A percentile compares a stretch with the other conserved stretches of the same genome.
phyloP scores from a whole-genome alignment of 2,888 invertebrate genomes.

The Agonopterix heracliana region DNA sequence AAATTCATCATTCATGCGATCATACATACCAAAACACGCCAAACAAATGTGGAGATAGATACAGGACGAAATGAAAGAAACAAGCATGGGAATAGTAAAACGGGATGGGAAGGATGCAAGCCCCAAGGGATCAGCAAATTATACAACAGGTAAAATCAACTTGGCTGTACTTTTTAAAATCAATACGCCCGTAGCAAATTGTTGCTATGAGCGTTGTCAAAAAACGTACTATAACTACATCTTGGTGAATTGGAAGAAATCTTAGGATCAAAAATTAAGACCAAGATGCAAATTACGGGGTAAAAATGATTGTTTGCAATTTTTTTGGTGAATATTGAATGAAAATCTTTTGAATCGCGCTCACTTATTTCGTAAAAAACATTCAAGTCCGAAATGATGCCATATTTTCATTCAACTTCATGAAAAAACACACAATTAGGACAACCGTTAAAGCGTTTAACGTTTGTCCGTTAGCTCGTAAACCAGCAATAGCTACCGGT shows the following conservation, averaged over 20 bases:
- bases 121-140: slow-evolving; percentile 55
- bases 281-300: neutral
- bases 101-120: slow-evolving; percentile 46
- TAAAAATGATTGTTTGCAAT: slow-evolving; percentile 36
- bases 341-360: slow-evolving; percentile 14
- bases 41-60: slow-evolving; percentile 39
- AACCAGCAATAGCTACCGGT: slow-evolving; percentile 24
- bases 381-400: neutral
- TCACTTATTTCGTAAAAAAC: too few species aligned
- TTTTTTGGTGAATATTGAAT: slow-evolving; percentile 25
- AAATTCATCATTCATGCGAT: slow-evolving; percentile 29
- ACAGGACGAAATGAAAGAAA: slow-evolving; percentile 50
- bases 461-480: slow-evolving; percentile 21
- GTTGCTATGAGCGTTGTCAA: slow-evolving; percentile 9
- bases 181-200: slow-evolving; percentile 12
- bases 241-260: too few species aligned
- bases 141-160: slow-evolving; percentile 42
- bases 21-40: slow-evolving; percentile 35
- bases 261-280: too few species aligned
- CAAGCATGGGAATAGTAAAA: slow-evolving; percentile 27
- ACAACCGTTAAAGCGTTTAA: slow-evolving; percentile 19
- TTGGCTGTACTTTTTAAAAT: slow-evolving; percentile 62
- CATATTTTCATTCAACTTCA: slow-evolving; percentile 29
- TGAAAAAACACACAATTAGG: slow-evolving; percentile 15
- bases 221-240: too few species aligned